Conservation (phyloP, 2,888 invertebrate genomes). For the Caenorhabditis auriculariae region DNA sequence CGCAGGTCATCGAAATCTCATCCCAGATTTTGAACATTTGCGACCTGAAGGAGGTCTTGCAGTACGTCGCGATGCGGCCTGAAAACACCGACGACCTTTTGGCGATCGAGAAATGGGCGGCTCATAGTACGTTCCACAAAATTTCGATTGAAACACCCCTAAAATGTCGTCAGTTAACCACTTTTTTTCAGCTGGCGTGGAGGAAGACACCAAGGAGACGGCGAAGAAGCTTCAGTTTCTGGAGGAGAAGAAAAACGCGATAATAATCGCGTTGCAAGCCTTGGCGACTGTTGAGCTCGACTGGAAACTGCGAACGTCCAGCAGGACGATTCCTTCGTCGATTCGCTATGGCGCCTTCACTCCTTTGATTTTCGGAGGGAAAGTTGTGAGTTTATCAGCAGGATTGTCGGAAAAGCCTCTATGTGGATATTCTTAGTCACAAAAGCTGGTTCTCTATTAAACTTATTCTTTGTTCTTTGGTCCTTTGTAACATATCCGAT, state of each 20-base stretch:
- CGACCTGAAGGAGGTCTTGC: slow-evolving; percentile 69
- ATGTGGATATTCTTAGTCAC: no score
- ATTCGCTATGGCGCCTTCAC: slow-evolving; percentile 19
- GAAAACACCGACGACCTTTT: slow-evolving; percentile 30
- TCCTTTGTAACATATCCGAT: no score
- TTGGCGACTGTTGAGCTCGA: slow-evolving; percentile 28
- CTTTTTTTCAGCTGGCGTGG: slow-evolving; percentile 71
- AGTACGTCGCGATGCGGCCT: slow-evolving; percentile 31
- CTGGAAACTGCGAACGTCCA: slow-evolving; percentile 17
- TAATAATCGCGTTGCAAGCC: slow-evolving; percentile 64
- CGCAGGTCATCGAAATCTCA: slow-evolving; percentile 70
- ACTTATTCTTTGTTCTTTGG: no score
- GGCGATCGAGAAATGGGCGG: slow-evolving; percentile 28
- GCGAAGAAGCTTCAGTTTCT: slow-evolving; percentile 62
- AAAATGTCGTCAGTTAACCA: no score
- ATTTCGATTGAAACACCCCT: slow-evolving; percentile 71
- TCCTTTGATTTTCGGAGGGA: slow-evolving; percentile 25
- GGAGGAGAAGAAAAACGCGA: slow-evolving; percentile 80
- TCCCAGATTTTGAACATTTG: slow-evolving; percentile 75
- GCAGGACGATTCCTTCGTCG: slow-evolving; percentile 5
- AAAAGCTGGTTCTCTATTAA: no score
- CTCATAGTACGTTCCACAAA: background rate
- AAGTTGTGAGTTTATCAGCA: background rate
- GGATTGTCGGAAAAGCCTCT: no score
- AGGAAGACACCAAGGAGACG: slow-evolving; percentile 72